Evolutionary conservation across 2,797 vertebrate species (phyloP), one percentile per base, ranked within the genome.

Genomic region (Bradypodion ventrale): DNA sequence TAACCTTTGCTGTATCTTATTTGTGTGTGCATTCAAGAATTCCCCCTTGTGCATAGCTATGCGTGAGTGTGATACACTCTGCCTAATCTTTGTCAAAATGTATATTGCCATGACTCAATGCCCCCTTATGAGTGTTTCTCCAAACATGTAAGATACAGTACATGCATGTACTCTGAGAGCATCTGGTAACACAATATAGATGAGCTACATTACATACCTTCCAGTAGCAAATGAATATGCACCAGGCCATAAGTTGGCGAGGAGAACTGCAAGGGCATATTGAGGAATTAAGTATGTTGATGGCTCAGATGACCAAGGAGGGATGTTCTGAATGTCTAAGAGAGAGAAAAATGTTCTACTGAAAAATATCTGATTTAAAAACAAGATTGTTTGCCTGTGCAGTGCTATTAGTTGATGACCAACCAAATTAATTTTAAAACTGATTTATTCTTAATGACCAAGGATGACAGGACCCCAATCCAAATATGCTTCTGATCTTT

Each of bases 211-310:
- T 88, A 92, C 96, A 90, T 96, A 99, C 98, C 94, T 98, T 93
- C 97, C 97, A 88, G 89, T 94, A n/a, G 96, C 96, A 89, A 98
- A 98, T 29, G 97, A 94, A 44, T 95, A 96, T 0, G 98, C 97
- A 44, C 98, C 98, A 0, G 97, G 98, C 98, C 98, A 99, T 84
- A 97, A 94, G 91, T 99, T 99, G 5, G 98, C 99, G 69, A 95
- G 95, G 60, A 98, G 93, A 65, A 98, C 93, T 70, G 98, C 97
- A 16, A 97, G 69, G 70, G 97, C 97, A 13, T 98, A 96, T 89
- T 98, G 96, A 1, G 97, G 91, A 73, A 96, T 96, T 78, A 98
- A 93, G 62, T 88, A 83, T 81, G 98, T 97, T 29, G 98, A 98
- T 65, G 96, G 21, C 81, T 88, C 96, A 85, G 92, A 78, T 89